Evolutionary conservation across 2,888 invertebrate species (phyloP).

Genomic region (Ennomos erosarius): DNA sequence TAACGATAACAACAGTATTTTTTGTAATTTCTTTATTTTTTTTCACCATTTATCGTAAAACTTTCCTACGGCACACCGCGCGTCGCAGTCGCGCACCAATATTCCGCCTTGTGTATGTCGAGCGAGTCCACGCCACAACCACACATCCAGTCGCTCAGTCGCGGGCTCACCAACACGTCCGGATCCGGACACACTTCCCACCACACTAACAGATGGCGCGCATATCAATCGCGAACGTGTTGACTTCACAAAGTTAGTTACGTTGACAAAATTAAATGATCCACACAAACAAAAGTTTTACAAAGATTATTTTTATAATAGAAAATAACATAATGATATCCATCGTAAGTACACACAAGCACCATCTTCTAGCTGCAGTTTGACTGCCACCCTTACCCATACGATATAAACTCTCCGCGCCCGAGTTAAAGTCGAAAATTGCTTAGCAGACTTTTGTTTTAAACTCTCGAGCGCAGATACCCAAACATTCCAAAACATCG

Average conservation of each 20-base stretch:
- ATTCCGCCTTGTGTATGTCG: slow-evolving; percentile 82
- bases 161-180: slow-evolving; percentile 53
- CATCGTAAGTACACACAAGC: slow-evolving; percentile 82
- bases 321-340: slow-evolving; percentile 71
- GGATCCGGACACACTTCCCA: slow-evolving; percentile 32
- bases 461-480: slow-evolving; percentile 44
- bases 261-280: slow-evolving; percentile 27
- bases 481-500: slow-evolving; percentile 48
- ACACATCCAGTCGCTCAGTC: slow-evolving; percentile 40
- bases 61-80: slow-evolving; percentile 83
- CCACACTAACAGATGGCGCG: slow-evolving; percentile 45
- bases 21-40: slow-evolving; percentile 84
- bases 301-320: slow-evolving; percentile 59
- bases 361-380: slow-evolving; percentile 76
- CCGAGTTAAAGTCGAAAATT: slow-evolving; percentile 46
- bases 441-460: slow-evolving; percentile 50
- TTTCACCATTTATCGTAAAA: slow-evolving; percentile 85
- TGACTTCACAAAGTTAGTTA: slow-evolving; percentile 46
- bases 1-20: slow-evolving; percentile 42
- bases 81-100: slow-evolving; percentile 80
- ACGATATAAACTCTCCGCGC: slow-evolving; percentile 56
- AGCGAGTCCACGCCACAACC: slow-evolving; percentile 48
- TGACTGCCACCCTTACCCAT: slow-evolving; percentile 68
- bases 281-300: slow-evolving; percentile 67
- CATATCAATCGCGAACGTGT: slow-evolving; percentile 46